A percentile compares a stretch with the other conserved stretches of the same genome.
Conservation (phyloP, 2,888 invertebrate genomes). For the Anarsia innoxiella region DNA sequence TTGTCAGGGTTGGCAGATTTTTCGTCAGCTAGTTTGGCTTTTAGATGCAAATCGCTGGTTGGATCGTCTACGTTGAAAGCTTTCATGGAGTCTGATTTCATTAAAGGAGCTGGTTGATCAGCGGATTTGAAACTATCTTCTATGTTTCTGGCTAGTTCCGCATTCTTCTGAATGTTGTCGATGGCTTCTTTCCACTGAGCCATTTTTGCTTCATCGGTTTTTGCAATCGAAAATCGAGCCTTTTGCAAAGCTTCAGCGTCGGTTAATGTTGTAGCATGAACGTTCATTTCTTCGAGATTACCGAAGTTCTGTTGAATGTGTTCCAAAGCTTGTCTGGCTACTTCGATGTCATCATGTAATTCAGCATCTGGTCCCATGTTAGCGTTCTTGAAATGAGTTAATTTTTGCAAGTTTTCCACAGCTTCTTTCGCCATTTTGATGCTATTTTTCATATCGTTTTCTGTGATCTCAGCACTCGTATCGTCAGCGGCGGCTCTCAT, state of each 20-base stretch:
- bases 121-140: slow-evolving; percentile 46
- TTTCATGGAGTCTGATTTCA: background rate
- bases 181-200: slow-evolving; percentile 55
- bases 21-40: background rate
- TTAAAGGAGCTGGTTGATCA: too few relatives aligned
- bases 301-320: slow-evolving; percentile 46
- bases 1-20: slow-evolving; percentile 5
- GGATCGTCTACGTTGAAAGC: background rate
- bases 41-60: too few relatives aligned
- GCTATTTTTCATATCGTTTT: slow-evolving; percentile 50
- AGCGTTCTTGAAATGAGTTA: slow-evolving; percentile 25
- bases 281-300: slow-evolving; percentile 38
- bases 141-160: slow-evolving; percentile 48
- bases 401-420: slow-evolving; percentile 48
- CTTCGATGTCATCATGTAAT: slow-evolving; percentile 50
- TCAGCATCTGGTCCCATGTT: slow-evolving; percentile 32
- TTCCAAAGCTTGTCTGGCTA: slow-evolving; percentile 45
- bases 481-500: slow-evolving; percentile 16
- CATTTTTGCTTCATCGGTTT: slow-evolving; percentile 42
- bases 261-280: slow-evolving; percentile 28
- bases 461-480: slow-evolving; percentile 26
- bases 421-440: slow-evolving; percentile 57
- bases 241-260: slow-evolving; percentile 29
- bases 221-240: slow-evolving; percentile 24
- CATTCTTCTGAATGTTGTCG: slow-evolving; percentile 42